Base-by-base conservation (phyloP, 2,888 invertebrate genomes). In the Silvanus unidentatus region DNA sequence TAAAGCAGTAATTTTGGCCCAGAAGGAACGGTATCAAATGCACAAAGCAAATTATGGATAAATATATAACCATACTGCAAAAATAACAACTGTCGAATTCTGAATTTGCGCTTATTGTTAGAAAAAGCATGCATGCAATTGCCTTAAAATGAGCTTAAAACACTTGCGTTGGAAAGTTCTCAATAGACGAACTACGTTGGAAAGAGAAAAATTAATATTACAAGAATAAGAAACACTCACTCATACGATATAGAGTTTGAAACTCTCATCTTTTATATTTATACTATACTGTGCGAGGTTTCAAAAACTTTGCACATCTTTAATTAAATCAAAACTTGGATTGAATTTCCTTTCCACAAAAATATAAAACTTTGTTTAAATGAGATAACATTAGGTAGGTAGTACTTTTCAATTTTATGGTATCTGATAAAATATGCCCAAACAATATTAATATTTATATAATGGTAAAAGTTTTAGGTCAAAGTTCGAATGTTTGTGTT, bases 291-390 rank as follows among this genome's bases (percentile, higher is more conserved):
- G 51, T 57, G 49, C 47, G 54, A 50, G 53, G 40, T 43, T n/a
- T 29, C 28, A 43, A 44, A 54, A 60, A 62, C 57, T 60, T 60
- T 57, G 53, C 57, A 58, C 57, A 56, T 58, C 58, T 57, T 58
- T 59, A 62, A 62, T 62, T 60, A 59, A 60, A 62, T 60, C 58
- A 60, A 55, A 60, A 60, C 59, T 59, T 56, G 54, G 52, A n/a
- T 53, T 49, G 53, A 55, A 55, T 57, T 59, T 59, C 45, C 48
- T 50, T 53, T 55, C 49, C 50, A 44, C 48, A 29, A 43, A 49
- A 47, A 45, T 45, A 54, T 49, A 50, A 50, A 60, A 59, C 54
- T 62, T 60, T 47, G 47, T 54, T 54, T 54, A 57, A 62, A 62
- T 60, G 57, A 55, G 52, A 59, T 56, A 54, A 54, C 49, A 49